Base-by-base conservation (phyloP, 2,797 vertebrate species). In the Philypnodon macrostomus region DNA sequence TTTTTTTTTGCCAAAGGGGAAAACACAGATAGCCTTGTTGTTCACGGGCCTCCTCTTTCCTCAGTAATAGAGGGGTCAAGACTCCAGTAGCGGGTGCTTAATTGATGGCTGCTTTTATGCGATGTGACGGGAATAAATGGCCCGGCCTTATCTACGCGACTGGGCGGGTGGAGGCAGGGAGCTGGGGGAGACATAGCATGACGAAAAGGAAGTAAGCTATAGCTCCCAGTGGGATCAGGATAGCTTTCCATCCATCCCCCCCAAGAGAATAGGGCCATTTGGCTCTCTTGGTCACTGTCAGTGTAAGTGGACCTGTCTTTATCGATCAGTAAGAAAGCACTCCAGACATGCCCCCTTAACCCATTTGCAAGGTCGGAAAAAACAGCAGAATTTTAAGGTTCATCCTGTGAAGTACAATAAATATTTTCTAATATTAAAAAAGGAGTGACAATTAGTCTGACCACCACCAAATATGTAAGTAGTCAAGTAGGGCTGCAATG, bases 91-190 rank as follows among this genome's bases (percentile, higher is more conserved):
- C 57, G 49, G 72, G 58, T 23, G 63, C 15, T 79, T 84, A 84
- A 88, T 86, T 88, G 81, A 89, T 86, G 80, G 58, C 64, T 67
- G 74, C 64, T 72, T 87, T 87, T 80, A 90, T 88, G 64, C 39
- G 15, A 44, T 66, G 74, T 80, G 84, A 81, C 84, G 68, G 73
- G 56, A 84, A 85, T 87, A 73, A 85, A 88, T 85, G 75, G 70
- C 56, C 38, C 23, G 50, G 63, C 63, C 67, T 81, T 85, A 85
- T 88, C 76, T 74, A 61, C 23, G 13, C 49, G 49, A 36, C 61
- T 56, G 51, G 64, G 57, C 35, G 16, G 53, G 45, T 6, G 15
- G 40, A 36, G 47, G 51, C 63, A 53, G 40, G 47, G 31, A 42
- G 53, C 67, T 67, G 47, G 59, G 74, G 66, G 70, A 81, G 77